Conservation (phyloP, 1,140 invertebrate genomes). For the Drosophila ohnishii region DNA sequence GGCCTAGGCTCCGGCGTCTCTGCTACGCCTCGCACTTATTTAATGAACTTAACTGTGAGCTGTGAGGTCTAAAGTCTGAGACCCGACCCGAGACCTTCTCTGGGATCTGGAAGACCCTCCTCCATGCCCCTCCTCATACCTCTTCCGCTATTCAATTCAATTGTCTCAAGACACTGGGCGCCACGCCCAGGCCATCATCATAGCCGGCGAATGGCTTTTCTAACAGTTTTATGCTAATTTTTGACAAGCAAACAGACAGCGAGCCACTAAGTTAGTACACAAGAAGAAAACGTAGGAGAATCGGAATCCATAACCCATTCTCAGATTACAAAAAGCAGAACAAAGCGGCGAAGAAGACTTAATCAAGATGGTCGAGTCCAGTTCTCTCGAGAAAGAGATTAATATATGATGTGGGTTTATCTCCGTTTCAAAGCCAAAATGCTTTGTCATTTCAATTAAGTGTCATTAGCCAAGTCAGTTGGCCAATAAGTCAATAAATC, state of each 20-base stretch:
- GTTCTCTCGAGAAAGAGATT: not conserved
- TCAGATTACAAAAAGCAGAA: slow-evolving; percentile 9
- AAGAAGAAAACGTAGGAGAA: not conserved
- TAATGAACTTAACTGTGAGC: slow-evolving; percentile 49
- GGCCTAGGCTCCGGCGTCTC: slow-evolving; percentile 16
- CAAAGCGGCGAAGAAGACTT: slow-evolving; percentile 11
- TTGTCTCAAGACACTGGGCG: slow-evolving; percentile 38
- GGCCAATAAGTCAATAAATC: slow-evolving; percentile 3
- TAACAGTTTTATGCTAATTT: slow-evolving; percentile 79
- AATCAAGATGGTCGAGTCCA: slow-evolving; percentile 5
- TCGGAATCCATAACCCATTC: slow-evolving; percentile 9
- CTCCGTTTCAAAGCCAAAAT: slow-evolving; percentile 5
- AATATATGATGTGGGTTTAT: slow-evolving; percentile 1
- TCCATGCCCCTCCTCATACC: not conserved
- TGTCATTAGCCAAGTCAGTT: slow-evolving; percentile 7
- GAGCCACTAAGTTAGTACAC: slow-evolving; percentile 34
- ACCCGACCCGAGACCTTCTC: slow-evolving; percentile 1
- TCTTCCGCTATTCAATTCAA: slow-evolving; percentile 33
- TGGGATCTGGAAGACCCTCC: slow-evolving; percentile 17
- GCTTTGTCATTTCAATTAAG: slow-evolving; percentile 22
- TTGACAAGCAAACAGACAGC: slow-evolving; percentile 35
- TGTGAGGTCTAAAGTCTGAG: not conserved
- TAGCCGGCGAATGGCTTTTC: slow-evolving; percentile 31
- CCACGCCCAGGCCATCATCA: slow-evolving; percentile 31
- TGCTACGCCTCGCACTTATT: slow-evolving; percentile 55